Evolutionary conservation across 1,140 invertebrate species (phyloP).

Genomic region (Aphelenchoides besseyi): DNA sequence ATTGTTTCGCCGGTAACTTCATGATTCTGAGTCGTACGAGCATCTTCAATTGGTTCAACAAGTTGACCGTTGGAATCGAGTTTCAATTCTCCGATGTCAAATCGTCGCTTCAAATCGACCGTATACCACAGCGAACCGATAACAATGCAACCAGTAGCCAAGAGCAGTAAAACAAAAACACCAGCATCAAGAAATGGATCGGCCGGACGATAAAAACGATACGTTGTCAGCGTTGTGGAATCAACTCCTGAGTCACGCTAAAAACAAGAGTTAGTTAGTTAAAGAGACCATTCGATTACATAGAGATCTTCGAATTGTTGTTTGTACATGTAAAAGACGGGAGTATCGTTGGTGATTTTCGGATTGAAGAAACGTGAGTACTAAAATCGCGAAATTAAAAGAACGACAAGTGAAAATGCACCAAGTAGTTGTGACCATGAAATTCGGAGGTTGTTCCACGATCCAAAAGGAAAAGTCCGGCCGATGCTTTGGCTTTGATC

Average conservation of each 20-base stretch:
- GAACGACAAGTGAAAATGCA: constrained; percentile 11
- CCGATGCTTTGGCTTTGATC: constrained; percentile 17
- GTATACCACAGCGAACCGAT: constrained; percentile 9
- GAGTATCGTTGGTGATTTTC: constrained; percentile 35
- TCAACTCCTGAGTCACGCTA: constrained; percentile 21
- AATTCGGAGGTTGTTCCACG: constrained; percentile 29
- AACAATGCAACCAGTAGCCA: constrained; percentile 20
- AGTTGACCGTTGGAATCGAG: not conserved
- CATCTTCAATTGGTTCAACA: not conserved
- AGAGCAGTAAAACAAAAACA: not conserved
- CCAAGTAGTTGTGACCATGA: constrained; percentile 45
- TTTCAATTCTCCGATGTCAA: not conserved
- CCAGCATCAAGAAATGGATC: constrained; percentile 20
- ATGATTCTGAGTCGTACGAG: not conserved
- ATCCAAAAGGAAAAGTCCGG: constrained; percentile 51
- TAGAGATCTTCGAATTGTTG: constrained; percentile 26
- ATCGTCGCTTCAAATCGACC: not conserved
- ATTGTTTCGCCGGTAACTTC: not conserved
- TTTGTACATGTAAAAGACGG: constrained; percentile 50
- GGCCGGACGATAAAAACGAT: constrained; percentile 50
- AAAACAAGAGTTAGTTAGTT: not conserved
- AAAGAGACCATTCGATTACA: constrained; percentile 24
- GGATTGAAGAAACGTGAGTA: constrained; percentile 57
- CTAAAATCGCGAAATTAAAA: constrained; percentile 28
- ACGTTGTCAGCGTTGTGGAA: constrained; percentile 20